These are phyloP conservation scores for Agrotis clavis DNA, from an alignment of 2,888 invertebrate genomes.

Conservation along the genomic window DNA sequence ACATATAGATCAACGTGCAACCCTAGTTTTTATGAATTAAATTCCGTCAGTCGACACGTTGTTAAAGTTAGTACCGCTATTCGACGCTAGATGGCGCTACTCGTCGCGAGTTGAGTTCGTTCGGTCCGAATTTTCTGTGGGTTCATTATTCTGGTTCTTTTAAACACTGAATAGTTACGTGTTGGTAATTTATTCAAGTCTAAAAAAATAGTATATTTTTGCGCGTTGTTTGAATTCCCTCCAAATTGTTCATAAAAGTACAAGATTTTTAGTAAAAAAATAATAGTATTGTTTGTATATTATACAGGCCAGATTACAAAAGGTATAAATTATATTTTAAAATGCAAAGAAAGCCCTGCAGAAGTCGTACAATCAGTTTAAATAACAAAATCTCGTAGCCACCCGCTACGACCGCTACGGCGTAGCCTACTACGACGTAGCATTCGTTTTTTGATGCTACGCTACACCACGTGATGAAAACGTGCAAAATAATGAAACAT, in stretches of 20 bases:
- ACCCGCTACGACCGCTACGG: slow-evolving; percentile 37
- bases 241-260: not conserved
- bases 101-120: slow-evolving; percentile 13
- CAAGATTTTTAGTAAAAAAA: too few relatives aligned
- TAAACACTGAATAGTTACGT: not conserved
- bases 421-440: slow-evolving; percentile 43
- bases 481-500: too few relatives aligned
- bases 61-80: slow-evolving; percentile 75
- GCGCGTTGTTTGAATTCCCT: too few relatives aligned
- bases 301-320: too few relatives aligned
- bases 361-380: not conserved
- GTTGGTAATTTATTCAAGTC: too few relatives aligned
- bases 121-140: slow-evolving; percentile 1
- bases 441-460: not conserved
- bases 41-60: slow-evolving; percentile 63
- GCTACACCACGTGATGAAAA: too few relatives aligned
- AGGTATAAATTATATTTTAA: not conserved
- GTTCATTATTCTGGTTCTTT: slow-evolving; percentile 1
- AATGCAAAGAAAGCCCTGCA: not conserved
- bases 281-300: too few relatives aligned
- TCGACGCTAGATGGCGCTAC: slow-evolving; percentile 83
- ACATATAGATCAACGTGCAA: slow-evolving; percentile 56
- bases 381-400: not conserved
- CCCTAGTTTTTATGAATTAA: slow-evolving; percentile 64
- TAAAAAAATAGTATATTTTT: too few relatives aligned